phyloP scores from a whole-genome alignment of 2,113 vertebrate species.

The Etheostoma spectabile region DNA sequence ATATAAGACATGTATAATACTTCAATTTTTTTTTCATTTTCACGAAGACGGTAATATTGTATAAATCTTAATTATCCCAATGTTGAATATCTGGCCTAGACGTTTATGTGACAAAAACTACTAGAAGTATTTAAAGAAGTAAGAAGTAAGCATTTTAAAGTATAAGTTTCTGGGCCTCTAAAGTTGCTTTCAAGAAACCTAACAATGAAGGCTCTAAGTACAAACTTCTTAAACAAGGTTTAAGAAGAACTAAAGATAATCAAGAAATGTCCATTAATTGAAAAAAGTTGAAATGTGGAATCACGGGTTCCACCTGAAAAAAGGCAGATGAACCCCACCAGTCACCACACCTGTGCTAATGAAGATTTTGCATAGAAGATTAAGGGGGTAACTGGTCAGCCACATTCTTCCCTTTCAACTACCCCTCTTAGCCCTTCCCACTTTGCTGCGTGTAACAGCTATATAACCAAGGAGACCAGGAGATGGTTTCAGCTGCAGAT shows the following conservation, averaged over 20 bases:
- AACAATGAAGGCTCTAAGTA: background rate
- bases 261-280: conserved; percentile 24
- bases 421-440: conserved; percentile 52
- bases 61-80: background rate
- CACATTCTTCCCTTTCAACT: conserved; percentile 62
- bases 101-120: conserved; percentile 28
- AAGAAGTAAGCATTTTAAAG: background rate
- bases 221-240: background rate
- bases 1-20: too few species aligned
- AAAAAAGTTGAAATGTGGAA: conserved; percentile 57
- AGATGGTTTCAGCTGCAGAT: conserved; percentile 68
- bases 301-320: conserved; percentile 65
- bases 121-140: background rate
- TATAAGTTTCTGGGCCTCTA: background rate
- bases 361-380: conserved; percentile 31
- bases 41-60: background rate
- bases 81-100: background rate
- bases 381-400: conserved; percentile 18
- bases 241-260: background rate
- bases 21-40: too few species aligned
- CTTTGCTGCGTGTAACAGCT: conserved; percentile 23
- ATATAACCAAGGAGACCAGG: conserved; percentile 61
- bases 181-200: background rate
- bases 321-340: background rate
- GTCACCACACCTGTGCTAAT: conserved; percentile 55